A percentile compares a stretch with the other conserved stretches of the same genome.
Conservation (phyloP, 2,113 vertebrate genomes). For the Athene cunicularia region DNA sequence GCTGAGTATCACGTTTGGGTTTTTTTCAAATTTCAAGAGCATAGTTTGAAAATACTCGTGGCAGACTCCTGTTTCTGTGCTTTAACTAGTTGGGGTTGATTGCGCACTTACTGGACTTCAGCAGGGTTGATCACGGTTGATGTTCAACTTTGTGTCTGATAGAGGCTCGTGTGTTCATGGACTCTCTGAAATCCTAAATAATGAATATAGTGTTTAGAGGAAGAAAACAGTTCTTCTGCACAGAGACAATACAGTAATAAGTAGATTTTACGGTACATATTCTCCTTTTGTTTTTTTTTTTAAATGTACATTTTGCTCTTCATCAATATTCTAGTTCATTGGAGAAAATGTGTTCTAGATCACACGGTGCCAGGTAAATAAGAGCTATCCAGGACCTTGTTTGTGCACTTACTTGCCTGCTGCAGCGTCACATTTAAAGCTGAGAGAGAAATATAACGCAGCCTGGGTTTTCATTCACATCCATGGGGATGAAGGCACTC, state of each 20-base stretch:
- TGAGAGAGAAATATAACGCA: background rate
- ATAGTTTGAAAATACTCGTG: accelerated
- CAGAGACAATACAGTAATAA: background rate
- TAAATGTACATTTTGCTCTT: background rate
- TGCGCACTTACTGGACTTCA: background rate
- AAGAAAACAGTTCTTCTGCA: background rate
- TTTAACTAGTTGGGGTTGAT: background rate
- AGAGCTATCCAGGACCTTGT: background rate
- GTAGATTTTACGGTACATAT: background rate
- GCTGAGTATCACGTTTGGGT: background rate
- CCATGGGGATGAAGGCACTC: background rate
- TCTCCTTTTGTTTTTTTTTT: background rate
- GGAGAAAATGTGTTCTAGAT: background rate
- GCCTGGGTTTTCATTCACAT: background rate
- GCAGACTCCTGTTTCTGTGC: background rate
- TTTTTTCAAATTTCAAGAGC: background rate
- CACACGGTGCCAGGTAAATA: background rate
- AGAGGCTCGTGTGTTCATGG: background rate
- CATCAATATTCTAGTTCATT: background rate
- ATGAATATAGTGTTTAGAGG: background rate
- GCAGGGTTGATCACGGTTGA: background rate
- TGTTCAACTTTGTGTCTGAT: background rate
- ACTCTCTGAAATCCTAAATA: background rate
- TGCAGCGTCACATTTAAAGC: background rate
- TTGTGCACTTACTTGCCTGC: background rate